A percentile compares a stretch with the other conserved stretches of the same genome.
phyloP scores from a whole-genome alignment of 2,888 invertebrate genomes.

The Diaphora mendica region DNA sequence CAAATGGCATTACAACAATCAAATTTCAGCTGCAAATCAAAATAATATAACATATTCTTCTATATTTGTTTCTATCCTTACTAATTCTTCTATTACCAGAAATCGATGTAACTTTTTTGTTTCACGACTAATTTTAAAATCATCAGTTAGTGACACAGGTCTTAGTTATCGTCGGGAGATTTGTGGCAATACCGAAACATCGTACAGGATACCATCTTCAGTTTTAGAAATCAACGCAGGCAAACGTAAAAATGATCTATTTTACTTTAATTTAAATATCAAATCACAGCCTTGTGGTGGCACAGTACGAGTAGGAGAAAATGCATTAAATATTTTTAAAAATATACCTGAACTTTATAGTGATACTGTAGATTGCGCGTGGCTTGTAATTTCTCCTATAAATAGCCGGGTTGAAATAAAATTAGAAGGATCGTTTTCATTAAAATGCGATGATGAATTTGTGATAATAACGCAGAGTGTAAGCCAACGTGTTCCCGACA shows the following conservation, averaged over 20 bases:
- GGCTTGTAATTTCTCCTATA: conserved; percentile 85
- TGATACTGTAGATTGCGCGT: conserved; percentile 89
- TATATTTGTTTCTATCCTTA: conserved; percentile 57
- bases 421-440: conserved; percentile 64
- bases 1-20: conserved; percentile 68
- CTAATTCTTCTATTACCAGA: conserved; percentile 62
- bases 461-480: conserved; percentile 78
- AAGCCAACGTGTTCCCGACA: conserved; percentile 77
- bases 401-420: conserved; percentile 72
- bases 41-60: conserved; percentile 56
- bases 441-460: conserved; percentile 72
- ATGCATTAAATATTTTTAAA: conserved; percentile 62
- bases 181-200: conserved; percentile 62
- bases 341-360: conserved; percentile 74
- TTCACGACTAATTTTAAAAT: conserved; percentile 62
- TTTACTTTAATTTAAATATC: conserved; percentile 76
- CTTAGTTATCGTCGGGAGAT: conserved; percentile 50
- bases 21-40: conserved; percentile 23
- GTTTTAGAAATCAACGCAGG: conserved; percentile 61
- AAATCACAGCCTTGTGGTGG: conserved; percentile 89
- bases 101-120: conserved; percentile 62
- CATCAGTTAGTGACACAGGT: conserved; percentile 33
- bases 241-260: conserved; percentile 51
- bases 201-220: conserved; percentile 65
- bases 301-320: conserved; percentile 65